Conservation (phyloP, 2,113 vertebrate species). For the Grus americana region DNA sequence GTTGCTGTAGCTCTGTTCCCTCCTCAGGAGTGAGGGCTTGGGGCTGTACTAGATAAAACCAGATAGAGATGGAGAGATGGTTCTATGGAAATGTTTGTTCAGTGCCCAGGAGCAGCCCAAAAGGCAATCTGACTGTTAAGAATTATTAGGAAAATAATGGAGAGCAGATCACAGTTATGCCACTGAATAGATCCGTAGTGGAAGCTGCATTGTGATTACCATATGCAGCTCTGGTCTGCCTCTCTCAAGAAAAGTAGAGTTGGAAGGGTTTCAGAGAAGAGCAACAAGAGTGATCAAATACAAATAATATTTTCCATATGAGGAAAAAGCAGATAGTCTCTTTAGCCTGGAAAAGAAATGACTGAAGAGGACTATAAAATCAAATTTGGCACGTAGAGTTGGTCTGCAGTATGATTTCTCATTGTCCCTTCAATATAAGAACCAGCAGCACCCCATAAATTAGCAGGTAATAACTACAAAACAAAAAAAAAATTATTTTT, state of each 20-base stretch:
- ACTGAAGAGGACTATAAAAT: background rate
- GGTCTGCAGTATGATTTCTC: background rate
- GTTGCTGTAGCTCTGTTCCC: background rate
- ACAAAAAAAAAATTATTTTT: accelerated
- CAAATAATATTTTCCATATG: slow-evolving; percentile 34
- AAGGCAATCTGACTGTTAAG: slow-evolving; percentile 18
- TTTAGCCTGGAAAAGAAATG: slow-evolving; percentile 14
- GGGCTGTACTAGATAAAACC: background rate
- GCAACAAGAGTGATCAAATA: slow-evolving; percentile 27
- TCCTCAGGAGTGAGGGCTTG: background rate
- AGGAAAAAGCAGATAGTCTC: slow-evolving; percentile 8
- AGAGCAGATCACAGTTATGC: slow-evolving; percentile 9
- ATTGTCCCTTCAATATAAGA: background rate
- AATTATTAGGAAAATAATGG: slow-evolving; percentile 40
- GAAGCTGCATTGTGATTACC: background rate
- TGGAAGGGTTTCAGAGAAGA: slow-evolving; percentile 47
- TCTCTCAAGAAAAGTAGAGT: background rate
- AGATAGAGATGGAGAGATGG: background rate
- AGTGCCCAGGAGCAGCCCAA: slow-evolving; percentile 16
- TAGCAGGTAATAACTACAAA: background rate
- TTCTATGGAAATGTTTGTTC: background rate
- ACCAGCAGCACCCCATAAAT: background rate
- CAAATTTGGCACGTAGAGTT: background rate
- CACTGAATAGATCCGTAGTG: background rate
- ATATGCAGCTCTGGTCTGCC: background rate